Evolutionary conservation across 2,888 invertebrate genomes (phyloP).

Genomic region (Cheilosia urbana): DNA sequence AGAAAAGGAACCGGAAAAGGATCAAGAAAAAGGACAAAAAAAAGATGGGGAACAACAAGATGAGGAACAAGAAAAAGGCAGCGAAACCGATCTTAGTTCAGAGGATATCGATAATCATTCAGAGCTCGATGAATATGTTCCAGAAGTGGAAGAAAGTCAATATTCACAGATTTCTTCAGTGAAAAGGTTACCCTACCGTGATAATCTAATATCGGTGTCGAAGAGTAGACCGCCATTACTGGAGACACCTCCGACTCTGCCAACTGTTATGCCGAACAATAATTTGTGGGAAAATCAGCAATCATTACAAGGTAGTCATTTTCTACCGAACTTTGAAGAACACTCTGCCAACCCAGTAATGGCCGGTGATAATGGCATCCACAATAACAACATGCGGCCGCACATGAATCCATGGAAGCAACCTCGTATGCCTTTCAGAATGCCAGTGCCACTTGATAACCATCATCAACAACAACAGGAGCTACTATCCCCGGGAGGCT

Average conservation of each 20-base stretch:
- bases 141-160: constrained; percentile 9
- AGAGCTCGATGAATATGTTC: constrained; percentile 22
- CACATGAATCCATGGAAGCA: constrained; percentile 69
- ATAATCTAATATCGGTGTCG: constrained; percentile 63
- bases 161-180: not conserved
- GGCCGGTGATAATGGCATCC: constrained; percentile 29
- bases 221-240: constrained; percentile 64
- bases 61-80: constrained; percentile 27
- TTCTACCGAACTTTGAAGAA: constrained; percentile 50
- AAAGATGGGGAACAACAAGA: not conserved
- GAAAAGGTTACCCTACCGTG: constrained; percentile 49
- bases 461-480: constrained; percentile 35
- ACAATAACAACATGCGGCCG: constrained; percentile 53
- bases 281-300: constrained; percentile 44
- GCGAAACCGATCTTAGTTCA: constrained; percentile 20
- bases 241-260: constrained; percentile 51
- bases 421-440: constrained; percentile 63
- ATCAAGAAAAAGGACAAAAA: not conserved
- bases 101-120: constrained; percentile 47
- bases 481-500: constrained; percentile 24
- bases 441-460: constrained; percentile 57
- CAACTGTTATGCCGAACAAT: constrained; percentile 6
- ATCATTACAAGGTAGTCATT: constrained; percentile 42
- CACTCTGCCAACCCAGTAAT: not conserved
- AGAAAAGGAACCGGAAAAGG: not conserved